These are phyloP conservation scores for Noturus placidus DNA, from an alignment of 2,113 vertebrate species.

Conservation along the genomic window DNA sequence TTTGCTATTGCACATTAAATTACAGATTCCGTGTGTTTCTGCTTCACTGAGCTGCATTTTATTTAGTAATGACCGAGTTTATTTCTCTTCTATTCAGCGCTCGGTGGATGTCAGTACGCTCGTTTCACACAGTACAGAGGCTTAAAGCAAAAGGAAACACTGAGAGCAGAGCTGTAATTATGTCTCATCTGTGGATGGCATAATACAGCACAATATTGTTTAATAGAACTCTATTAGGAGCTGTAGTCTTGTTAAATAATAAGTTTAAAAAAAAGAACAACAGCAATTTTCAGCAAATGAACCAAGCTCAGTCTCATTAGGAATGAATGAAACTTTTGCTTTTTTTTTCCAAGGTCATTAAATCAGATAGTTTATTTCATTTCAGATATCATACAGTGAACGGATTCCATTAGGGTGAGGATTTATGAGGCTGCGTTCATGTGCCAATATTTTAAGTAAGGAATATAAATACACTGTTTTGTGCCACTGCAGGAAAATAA, in stretches of 20 bases:
- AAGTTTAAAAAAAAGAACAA: background rate
- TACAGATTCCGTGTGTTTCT: background rate
- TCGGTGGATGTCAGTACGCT: background rate
- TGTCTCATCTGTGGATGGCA: background rate
- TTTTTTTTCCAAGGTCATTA: background rate
- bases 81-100: background rate
- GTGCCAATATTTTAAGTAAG: background rate
- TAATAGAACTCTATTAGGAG: background rate
- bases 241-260: background rate
- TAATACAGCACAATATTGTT: conserved; percentile 3
- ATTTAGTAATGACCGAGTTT: background rate
- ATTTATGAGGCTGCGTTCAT: background rate
- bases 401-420: background rate
- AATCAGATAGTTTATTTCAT: background rate
- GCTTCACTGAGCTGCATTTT: background rate
- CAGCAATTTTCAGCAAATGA: background rate
- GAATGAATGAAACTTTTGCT: background rate
- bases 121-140: background rate
- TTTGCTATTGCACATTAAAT: background rate
- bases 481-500: background rate
- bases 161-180: background rate
- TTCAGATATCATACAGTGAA: background rate
- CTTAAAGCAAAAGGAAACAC: background rate
- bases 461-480: background rate
- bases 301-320: background rate